These are phyloP conservation scores for Agrilus cyanescens DNA, from an alignment of 2,888 invertebrate genomes.

Conservation along the genomic window DNA sequence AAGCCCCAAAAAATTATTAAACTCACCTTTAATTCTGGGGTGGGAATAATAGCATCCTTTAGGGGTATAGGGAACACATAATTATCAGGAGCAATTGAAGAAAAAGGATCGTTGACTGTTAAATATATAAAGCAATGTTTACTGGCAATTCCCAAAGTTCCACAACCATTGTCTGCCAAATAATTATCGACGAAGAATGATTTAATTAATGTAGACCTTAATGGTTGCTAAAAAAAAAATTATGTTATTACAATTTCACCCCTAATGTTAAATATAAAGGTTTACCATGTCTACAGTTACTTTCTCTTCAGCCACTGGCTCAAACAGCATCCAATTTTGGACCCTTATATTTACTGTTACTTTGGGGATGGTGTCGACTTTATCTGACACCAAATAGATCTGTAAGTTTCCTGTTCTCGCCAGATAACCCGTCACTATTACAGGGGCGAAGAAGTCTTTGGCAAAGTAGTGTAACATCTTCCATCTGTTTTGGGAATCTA, in stretches of 20 bases:
- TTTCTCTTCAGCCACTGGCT: constrained; percentile 14
- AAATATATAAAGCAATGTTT: constrained; percentile 36
- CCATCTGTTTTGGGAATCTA: constrained; percentile 31
- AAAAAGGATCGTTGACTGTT: constrained; percentile 38
- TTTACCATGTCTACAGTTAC: constrained; percentile 3
- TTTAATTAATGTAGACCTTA: constrained; percentile 10
- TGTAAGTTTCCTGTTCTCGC: constrained; percentile 39
- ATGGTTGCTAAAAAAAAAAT: background rate
- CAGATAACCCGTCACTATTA: constrained; percentile 44
- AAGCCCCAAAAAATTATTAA: background rate
- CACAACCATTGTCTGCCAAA: constrained; percentile 28
- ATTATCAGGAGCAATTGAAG: constrained; percentile 47
- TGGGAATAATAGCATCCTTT: constrained; percentile 39
- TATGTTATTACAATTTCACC: background rate
- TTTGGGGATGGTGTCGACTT: constrained; percentile 22
- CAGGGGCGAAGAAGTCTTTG: constrained; percentile 69
- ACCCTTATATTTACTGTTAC: constrained; percentile 43
- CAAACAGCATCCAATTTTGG: constrained; percentile 40
- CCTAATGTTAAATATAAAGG: background rate
- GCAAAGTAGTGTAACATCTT: constrained; percentile 73
- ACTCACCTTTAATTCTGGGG: constrained; percentile 45
- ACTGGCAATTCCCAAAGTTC: constrained; percentile 22
- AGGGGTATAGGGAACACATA: constrained; percentile 52
- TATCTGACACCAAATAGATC: constrained; percentile 55
- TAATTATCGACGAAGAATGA: constrained; percentile 27